Base-by-base conservation (phyloP, 92 coral and sea anemone genomes). In the Hydrozoanthus gracilis region DNA sequence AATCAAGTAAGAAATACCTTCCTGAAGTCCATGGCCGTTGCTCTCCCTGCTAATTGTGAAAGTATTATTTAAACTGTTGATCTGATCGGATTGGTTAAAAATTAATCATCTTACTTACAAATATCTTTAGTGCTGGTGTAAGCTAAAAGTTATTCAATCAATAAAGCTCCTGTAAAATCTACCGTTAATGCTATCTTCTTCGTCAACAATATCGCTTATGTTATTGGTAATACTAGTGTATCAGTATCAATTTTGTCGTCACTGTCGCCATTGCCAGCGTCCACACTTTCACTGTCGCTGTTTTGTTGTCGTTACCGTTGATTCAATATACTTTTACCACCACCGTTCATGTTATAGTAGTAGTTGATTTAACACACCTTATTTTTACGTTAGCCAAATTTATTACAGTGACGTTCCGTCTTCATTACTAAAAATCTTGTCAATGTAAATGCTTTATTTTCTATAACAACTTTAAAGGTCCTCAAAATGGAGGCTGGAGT, bases 401-500 rank as follows among this genome's bases (percentile, higher is more conserved):
- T 2, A 27, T 2, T 27, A 27, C 39, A 27, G 39, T 27, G 39
- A 27, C 39, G 1, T 27, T 27, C 39, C 39, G 39, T 27, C 39
- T 27, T 5, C 67, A 8, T 8, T 13, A 61, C 16, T 61, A 12
- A 12, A 10, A 20, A 18, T 8, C 13, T 5, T 27, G 12, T 68
- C 46, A 35, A 20, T 4, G 13, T 68, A 20, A 16, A 15, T 12
- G 4, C 16, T 61, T 68, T 18, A 6, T 8, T 68, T 68, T 5
- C 47, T 0, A 27, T 0, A 27, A 27, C 39, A 27, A 27, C 39
- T 27, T 2, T 2, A 54, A 54, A 71, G 77, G 55, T 0, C 77
- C 77, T 9, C 17, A 44, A 44, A 71, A 71, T 47, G 77, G 77
- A 45, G 46, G 6, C 44, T 76, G 82, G 82, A 27, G 66, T 8